Evolutionary conservation across 2,797 vertebrate species (phyloP).

Genomic region (Tapirus indicus): DNA sequence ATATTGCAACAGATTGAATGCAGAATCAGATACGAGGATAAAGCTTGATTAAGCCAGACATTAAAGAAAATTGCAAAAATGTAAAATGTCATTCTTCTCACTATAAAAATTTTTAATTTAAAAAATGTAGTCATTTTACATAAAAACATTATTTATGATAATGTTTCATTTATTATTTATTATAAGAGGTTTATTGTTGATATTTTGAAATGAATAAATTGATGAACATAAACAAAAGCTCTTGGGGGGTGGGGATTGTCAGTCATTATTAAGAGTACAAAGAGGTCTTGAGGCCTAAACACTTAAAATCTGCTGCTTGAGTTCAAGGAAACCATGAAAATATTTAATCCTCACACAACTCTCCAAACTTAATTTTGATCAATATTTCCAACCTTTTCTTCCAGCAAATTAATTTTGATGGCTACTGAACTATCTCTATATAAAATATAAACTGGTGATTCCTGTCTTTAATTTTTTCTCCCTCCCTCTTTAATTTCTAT

Average conservation of each 20-base stretch:
- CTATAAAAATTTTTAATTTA: not conserved
- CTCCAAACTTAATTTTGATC: conserved; percentile 6
- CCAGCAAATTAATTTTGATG: conserved; percentile 37
- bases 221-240: conserved; percentile 26
- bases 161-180: not conserved
- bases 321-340: conserved; percentile 11
- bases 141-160: not conserved
- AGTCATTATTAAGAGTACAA: not conserved
- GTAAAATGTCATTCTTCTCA: not conserved
- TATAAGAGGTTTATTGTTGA: not conserved
- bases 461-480: not conserved
- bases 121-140: not conserved
- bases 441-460: not conserved
- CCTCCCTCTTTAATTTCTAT: not conserved
- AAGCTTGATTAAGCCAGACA: not conserved
- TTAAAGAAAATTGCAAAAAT: conserved; percentile 13
- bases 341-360: not conserved
- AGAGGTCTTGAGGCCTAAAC: not conserved
- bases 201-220: not conserved
- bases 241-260: not conserved
- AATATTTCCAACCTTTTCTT: not conserved
- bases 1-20: not conserved
- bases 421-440: not conserved
- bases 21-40: not conserved
- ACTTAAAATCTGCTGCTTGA: not conserved